Base-by-base conservation (phyloP, 2,888 invertebrate genomes). In the Dasysyrphus albostriatus region DNA sequence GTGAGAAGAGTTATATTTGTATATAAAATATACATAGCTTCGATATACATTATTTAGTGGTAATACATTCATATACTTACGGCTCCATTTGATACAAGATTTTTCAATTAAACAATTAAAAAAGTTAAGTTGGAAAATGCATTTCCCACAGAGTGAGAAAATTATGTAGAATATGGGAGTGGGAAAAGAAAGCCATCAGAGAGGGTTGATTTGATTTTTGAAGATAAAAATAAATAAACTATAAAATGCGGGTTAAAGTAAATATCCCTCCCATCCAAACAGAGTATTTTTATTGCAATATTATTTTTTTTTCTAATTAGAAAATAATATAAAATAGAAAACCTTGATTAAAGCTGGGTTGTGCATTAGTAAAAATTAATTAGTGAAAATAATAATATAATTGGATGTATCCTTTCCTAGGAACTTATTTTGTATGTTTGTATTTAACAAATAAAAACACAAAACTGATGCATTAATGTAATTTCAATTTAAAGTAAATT, bases 81-180 rank as follows among this genome's bases (percentile, higher is more conserved):
- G 61, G 39, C 44, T 59, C 16, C 19, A 65, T 70, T 83, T 56
- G 79, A n/a, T 72, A 81, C 84, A 84, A 72, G 84, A 84, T 81
- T 84, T 81, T 81, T 75, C 84, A 84, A 84, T 84, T 84, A 84
- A 72, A 76, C 70, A 76, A 84, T 76, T 84, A 81, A 76, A 32
- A 32, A 32, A 24, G 24, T 32, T 32, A 5, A 79, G 19, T 75
- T 65, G 34, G 39, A 56, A 69, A 80, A 70, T 84, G 80, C 72
- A 76, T 51, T 80, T 39, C 12, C 37, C n/a, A 59, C 39, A 39
- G 7, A 32, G 8, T 61, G 34, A 12, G 14, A 61, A 61, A 39
- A 81, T 7, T 54, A 14, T 54, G 14, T 29, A 24, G 19, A 24
- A 16, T 8, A 24, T 12, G 24, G 37, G 2, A 24, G 14, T 10